Base-by-base conservation (phyloP, 2,113 vertebrate species). In the Semnornis frantzii region DNA sequence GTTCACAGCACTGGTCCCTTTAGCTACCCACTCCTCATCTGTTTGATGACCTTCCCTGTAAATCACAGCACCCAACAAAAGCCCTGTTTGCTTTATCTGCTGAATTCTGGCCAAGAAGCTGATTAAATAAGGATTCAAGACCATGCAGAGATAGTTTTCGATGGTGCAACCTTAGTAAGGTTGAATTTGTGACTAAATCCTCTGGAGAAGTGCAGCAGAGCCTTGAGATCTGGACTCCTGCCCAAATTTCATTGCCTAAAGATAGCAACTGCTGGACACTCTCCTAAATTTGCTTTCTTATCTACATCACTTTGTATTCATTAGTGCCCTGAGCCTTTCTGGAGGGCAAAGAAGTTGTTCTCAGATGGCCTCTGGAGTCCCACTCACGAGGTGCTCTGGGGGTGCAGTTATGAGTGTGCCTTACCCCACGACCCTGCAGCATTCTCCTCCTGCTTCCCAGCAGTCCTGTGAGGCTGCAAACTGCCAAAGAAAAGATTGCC, bases 161-260 rank as follows among this genome's bases (percentile, higher is more conserved):
- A 31, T 24, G 81, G 50, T 60, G 17, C n/a, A 90, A 30, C 68
- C 63, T 76, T 31, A 66, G 68, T 20, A 52, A 83, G 89, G 86
- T 37, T 57, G 79, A 84, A 82, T 76, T 42, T 39, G 90, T 84
- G 54, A 15, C 63, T 48, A 50, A 37, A 25, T 87, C 16, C 52
- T 87, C 75, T 23, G 71, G 74, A 76, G 74, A 66, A 71, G 58
- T 44, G 48, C 76, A 78, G 85, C 82, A 93, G 73, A 77, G 84
- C 81, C 62, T 76, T 87, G 46, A 85, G 55, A 74, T 52, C 91
- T 96, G 94, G 95, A 30, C 72, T 76, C 60, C 62, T 85, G 91
- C 91, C 91, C 89, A 91, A 87, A 91, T 80, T 70, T 87, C 12
- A 4, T 73, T 66, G 75, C 78, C 92, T 96, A 89, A 95, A 92